Percentiles rank a stretch among this genome's conserved stretches.
Evolutionary conservation across 2,888 invertebrate species (phyloP).

Genomic region (Cybosia mesomella): DNA sequence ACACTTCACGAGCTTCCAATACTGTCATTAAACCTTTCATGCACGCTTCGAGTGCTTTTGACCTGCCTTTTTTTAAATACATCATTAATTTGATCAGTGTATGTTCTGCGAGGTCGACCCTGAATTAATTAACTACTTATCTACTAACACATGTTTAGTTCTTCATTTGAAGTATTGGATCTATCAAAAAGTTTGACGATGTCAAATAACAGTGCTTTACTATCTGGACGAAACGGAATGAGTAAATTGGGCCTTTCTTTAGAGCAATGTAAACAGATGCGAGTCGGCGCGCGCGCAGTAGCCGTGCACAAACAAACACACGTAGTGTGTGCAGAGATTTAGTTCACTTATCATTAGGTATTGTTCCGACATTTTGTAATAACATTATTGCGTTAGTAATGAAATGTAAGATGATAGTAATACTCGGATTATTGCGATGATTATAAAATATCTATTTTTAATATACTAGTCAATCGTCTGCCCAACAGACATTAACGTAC

Average conservation of each 20-base stretch:
- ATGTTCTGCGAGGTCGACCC: too few species aligned
- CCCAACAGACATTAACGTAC: too few species aligned
- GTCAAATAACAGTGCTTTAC: constrained; percentile 3
- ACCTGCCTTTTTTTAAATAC: too few species aligned
- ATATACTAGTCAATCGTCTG: too few species aligned
- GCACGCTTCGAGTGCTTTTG: too few species aligned
- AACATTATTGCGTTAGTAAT: constrained; percentile 5
- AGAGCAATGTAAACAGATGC: constrained; percentile 21
- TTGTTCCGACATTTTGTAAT: constrained; percentile 25
- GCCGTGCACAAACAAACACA: constrained; percentile 32
- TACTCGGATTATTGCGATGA: not conserved
- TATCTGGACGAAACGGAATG: constrained; percentile 9
- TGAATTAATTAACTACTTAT: not conserved
- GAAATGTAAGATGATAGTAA: constrained; percentile 6
- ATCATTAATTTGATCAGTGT: too few species aligned
- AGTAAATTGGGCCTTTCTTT: constrained; percentile 18
- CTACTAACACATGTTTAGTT: not conserved
- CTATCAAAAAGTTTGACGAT: constrained; percentile 2
- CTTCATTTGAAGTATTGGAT: not conserved
- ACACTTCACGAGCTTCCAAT: too few species aligned
- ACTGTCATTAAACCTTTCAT: too few species aligned
- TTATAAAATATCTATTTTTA: not conserved
- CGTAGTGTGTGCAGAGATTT: constrained; percentile 30
- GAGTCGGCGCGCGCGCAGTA: constrained; percentile 26
- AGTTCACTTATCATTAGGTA: constrained; percentile 35